Evolutionary conservation across 2,888 invertebrate species (phyloP).

Genomic region (Cosmia trapezina): DNA sequence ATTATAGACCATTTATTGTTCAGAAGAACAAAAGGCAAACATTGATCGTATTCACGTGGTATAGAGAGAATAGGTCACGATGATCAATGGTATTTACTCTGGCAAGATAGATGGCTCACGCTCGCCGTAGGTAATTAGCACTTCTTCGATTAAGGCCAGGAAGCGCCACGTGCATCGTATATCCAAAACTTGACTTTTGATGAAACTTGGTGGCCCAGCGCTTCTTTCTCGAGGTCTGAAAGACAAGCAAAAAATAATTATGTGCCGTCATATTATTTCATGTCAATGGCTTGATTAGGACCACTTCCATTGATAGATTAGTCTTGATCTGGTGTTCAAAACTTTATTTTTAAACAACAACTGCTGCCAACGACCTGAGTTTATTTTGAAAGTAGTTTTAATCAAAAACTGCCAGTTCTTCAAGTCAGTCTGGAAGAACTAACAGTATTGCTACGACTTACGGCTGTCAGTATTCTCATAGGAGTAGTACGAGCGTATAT

Average conservation of each 20-base stretch:
- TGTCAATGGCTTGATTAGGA: not conserved
- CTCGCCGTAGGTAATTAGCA: conserved; percentile 35
- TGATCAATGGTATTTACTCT: conserved; percentile 37
- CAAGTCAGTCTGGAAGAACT: not conserved
- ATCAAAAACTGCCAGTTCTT: not conserved
- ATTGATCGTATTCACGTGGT: not conserved
- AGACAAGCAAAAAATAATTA: too few relatives aligned
- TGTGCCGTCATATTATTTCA: too few relatives aligned
- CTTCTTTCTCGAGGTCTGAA: not conserved
- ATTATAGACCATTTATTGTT: not conserved
- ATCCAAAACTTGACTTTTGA: conserved; percentile 2
- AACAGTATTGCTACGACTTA: not conserved
- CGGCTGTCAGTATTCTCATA: not conserved
- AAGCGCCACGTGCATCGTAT: conserved; percentile 11
- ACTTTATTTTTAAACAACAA: not conserved
- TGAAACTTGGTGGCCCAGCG: not conserved
- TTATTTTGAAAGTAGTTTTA: not conserved
- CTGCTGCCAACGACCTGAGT: not conserved
- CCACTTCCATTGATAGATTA: not conserved
- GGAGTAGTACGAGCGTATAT: not conserved
- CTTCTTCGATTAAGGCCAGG: conserved; percentile 41
- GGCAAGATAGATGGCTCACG: conserved; percentile 29
- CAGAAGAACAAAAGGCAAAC: not conserved
- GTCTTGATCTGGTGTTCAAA: not conserved
- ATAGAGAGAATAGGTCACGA: not conserved